phyloP scores from a whole-genome alignment of 2,888 invertebrate species.

The Drosophila borealis region DNA sequence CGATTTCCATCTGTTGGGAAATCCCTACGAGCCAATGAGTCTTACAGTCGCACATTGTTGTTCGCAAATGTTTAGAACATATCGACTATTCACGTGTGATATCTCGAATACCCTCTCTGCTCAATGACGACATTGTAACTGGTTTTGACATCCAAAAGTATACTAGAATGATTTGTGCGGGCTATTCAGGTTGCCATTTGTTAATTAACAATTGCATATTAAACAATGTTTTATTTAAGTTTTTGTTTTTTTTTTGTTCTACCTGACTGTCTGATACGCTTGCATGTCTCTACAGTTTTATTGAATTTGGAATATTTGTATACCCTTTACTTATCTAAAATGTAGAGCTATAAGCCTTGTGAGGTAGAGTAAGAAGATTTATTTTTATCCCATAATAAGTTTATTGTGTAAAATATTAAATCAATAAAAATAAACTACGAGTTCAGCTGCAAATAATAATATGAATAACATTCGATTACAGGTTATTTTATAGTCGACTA shows the following conservation, averaged over 20 bases:
- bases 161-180: constrained; percentile 20
- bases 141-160: constrained; percentile 33
- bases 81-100: constrained; percentile 17
- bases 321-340: constrained; percentile 4
- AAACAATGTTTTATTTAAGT: constrained; percentile 17
- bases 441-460: neutral
- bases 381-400: neutral
- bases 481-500: neutral
- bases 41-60: constrained; percentile 18
- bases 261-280: neutral
- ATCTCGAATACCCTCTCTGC: constrained; percentile 14
- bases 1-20: constrained; percentile 39
- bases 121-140: constrained; percentile 63
- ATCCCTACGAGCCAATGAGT: constrained; percentile 51
- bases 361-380: neutral
- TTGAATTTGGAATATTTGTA: neutral
- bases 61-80: constrained; percentile 8
- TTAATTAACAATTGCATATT: constrained; percentile 49
- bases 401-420: neutral
- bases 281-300: neutral
- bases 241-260: constrained; percentile 6
- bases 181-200: constrained; percentile 18
- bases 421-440: neutral
- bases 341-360: neutral
- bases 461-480: neutral